Evolutionary conservation across 2,113 vertebrate genomes (phyloP).

Genomic region (Aegotheles bennettii): DNA sequence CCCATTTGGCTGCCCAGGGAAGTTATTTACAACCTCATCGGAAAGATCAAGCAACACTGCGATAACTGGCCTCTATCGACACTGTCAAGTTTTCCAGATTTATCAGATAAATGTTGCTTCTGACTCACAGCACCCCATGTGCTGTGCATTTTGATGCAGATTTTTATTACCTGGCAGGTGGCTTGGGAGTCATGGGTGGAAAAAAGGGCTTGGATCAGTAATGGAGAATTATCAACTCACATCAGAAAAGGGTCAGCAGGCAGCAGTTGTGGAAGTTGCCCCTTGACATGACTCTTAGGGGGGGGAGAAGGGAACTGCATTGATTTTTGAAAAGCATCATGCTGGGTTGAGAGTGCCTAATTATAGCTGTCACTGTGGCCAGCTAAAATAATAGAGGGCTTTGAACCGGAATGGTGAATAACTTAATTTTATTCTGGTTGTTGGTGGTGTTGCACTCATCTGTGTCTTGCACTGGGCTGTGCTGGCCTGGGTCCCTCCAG

Average conservation of each 20-base stretch:
- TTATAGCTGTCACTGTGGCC: not conserved
- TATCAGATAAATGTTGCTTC: conserved; percentile 4
- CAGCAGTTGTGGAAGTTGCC: not conserved
- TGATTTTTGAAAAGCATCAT: not conserved
- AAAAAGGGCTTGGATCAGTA: conserved; percentile 12
- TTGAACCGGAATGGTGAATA: not conserved
- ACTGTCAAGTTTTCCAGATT: conserved; percentile 3
- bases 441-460: not conserved
- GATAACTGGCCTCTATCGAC: not conserved
- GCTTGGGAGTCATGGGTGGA: not conserved
- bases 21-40: conserved; percentile 45
- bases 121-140: not conserved
- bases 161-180: conserved; percentile 42
- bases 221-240: not conserved
- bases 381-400: not conserved
- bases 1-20: not conserved
- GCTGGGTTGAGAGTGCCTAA: not conserved
- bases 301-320: not conserved
- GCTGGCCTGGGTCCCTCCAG: rapidly evolving
- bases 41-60: not conserved
- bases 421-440: not conserved
- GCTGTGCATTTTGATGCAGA: conserved; percentile 38
- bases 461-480: not conserved
- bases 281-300: not conserved
- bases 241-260: not conserved